Evolutionary conservation across 2,888 invertebrate species (phyloP), one percentile per base, ranked within the genome.

Genomic region (Apotomis betuletana): DNA sequence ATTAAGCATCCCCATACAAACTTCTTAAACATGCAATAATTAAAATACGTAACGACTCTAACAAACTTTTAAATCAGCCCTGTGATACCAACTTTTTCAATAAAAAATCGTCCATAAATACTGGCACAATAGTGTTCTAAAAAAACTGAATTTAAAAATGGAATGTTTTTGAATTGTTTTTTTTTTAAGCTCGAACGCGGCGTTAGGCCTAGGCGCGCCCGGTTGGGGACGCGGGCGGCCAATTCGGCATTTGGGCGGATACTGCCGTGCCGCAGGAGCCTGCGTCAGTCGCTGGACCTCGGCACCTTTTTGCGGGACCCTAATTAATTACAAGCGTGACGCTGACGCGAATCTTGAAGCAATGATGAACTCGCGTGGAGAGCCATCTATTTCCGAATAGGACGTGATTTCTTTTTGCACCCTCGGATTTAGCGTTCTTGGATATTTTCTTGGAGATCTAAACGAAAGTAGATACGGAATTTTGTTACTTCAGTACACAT

Each of bases 201-300:
- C 78, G 74, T 68, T 75, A 71, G 77, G 77, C 77, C 74, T 15
- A 77, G 79, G 77, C 70, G 79, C 74, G 75, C 77, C 74, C 76
- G 77, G 75, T 67, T 70, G 70, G 71, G 69, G 79, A 80, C 83
- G 81, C 89, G 89, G 77, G 85, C 82, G 81, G 79, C 81, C 87
- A 76, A 81, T 77, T 75, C 85, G 85, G 81, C 82, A 76, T 85
- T 79, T 84, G 86, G 85, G 84, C 85, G 86, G 85, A 84, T 84
- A 91, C 91, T 91, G 88, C 81, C 84, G 84, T 90, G 90, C 90
- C 87, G 90, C 91, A 90, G 90, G 89, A 91, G 90, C 86, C 90
- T 91, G 90, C 92, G 92, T 91, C 92, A 84, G 82, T 84, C 81
- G 78, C 85, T 86, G 90, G 89, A 89, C 88, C 89, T 85, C 86